These are phyloP conservation scores for Pseudomyrmex flavicornis DNA, from an alignment of 1,140 invertebrate genomes.

Conservation along the genomic window DNA sequence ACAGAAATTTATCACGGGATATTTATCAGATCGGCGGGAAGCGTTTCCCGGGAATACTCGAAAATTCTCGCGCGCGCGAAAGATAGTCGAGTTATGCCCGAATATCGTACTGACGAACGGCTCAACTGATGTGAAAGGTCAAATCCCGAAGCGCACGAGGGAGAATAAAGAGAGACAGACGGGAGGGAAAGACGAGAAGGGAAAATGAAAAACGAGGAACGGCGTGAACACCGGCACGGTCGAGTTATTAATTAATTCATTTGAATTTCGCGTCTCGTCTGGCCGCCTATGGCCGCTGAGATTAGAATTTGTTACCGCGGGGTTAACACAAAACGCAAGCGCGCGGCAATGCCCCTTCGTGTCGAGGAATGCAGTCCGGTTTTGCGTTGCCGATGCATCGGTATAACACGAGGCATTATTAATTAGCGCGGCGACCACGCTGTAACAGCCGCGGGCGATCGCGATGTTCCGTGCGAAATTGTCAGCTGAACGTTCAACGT, in stretches of 20 bases:
- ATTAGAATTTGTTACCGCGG: constrained; percentile 62
- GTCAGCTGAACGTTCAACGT: constrained; percentile 30
- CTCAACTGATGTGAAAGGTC: background rate
- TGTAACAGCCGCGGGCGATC: constrained; percentile 3
- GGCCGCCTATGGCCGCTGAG: background rate
- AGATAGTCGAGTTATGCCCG: background rate
- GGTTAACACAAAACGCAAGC: too few relatives aligned
- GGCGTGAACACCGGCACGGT: background rate
- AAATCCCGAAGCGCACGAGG: background rate
- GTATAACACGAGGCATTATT: constrained; percentile 23
- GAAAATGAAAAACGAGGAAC: constrained; percentile 22
- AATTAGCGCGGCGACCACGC: constrained; percentile 10
- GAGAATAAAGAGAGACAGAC: background rate
- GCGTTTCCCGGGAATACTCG: background rate
- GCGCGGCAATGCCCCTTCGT: background rate
- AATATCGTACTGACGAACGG: background rate
- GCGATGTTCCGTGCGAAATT: constrained; percentile 32
- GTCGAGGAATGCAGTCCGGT: constrained; percentile 1
- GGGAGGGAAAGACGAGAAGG: background rate
- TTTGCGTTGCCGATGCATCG: background rate
- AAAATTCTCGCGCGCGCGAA: constrained; percentile 16
- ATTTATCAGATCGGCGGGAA: constrained; percentile 23
- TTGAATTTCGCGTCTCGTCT: constrained; percentile 50
- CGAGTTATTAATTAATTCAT: constrained; percentile 68
- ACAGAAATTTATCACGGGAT: constrained; percentile 7